A percentile compares a stretch with the other conserved stretches of the same genome.
Evolutionary conservation across 2,888 invertebrate species (phyloP).

Genomic region (Hydroisotoma schaefferi): DNA sequence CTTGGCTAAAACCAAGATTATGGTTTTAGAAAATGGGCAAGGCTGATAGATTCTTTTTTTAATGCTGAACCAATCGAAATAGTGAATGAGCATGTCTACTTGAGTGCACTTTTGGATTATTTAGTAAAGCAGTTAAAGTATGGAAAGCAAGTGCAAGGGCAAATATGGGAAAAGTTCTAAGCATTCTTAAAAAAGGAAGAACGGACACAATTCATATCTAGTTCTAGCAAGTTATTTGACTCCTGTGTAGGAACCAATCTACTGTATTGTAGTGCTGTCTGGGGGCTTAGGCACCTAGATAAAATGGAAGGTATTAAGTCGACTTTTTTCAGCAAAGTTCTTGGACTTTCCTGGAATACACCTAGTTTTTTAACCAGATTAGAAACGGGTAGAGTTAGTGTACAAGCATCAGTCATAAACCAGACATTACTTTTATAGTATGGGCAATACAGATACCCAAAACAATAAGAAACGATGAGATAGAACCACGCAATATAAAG

Average conservation of each 20-base stretch:
- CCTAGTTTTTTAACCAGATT: background rate
- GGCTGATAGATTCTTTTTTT: background rate
- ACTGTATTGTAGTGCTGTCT: background rate
- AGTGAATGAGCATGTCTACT: background rate
- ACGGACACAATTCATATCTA: background rate
- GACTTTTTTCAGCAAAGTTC: background rate
- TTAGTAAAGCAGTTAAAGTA: background rate
- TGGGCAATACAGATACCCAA: background rate
- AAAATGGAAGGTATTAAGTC: background rate
- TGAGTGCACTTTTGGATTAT: background rate
- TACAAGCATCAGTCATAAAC: background rate
- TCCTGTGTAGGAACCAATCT: background rate
- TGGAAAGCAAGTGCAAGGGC: background rate
- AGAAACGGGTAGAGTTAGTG: background rate
- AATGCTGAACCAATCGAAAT: background rate
- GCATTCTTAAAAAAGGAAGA: background rate
- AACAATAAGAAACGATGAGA: background rate
- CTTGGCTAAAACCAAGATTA: no score
- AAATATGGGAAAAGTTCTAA: background rate
- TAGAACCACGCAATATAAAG: background rate
- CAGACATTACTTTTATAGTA: background rate
- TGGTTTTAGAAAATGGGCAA: background rate
- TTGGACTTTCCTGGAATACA: background rate
- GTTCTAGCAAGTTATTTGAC: background rate
- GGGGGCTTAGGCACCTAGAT: background rate